Conservation (phyloP, 2,113 vertebrate species). For the Potamarius usumacintae region DNA sequence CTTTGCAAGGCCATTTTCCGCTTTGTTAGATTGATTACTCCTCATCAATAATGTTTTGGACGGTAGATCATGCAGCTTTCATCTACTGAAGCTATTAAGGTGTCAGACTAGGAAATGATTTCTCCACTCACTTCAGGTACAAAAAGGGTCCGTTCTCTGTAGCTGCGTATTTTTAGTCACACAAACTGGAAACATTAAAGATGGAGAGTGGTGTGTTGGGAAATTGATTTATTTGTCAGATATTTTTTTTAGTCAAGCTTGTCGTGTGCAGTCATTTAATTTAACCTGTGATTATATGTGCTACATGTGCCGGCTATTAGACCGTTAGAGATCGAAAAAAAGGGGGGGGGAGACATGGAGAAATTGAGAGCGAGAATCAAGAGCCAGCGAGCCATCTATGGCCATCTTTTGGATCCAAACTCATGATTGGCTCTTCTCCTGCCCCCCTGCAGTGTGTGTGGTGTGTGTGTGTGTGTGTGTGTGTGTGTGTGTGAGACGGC, state of each 20-base stretch:
- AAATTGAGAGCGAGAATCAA: neutral
- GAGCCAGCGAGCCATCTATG: constrained; percentile 72
- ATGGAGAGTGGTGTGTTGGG: constrained; percentile 37
- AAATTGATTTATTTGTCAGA: constrained; percentile 47
- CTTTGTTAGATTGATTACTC: constrained; percentile 52
- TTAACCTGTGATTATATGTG: neutral
- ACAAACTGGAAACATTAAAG: constrained; percentile 47
- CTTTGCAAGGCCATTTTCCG: constrained; percentile 37
- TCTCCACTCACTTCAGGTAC: constrained; percentile 38
- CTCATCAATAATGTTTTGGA: constrained; percentile 57
- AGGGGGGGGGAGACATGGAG: constrained; percentile 12
- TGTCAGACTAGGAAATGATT: constrained; percentile 50
- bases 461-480: constrained; percentile 8
- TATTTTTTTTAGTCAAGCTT: constrained; percentile 30
- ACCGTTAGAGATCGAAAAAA: constrained; percentile 12
- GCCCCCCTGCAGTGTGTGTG: constrained; percentile 31
- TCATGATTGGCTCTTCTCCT: constrained; percentile 66
- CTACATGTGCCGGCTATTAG: neutral
- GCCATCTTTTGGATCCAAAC: constrained; percentile 60
- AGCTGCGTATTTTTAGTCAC: constrained; percentile 49
- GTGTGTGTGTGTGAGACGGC: constrained; percentile 44
- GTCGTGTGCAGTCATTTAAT: constrained; percentile 10
- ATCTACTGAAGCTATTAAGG: constrained; percentile 53
- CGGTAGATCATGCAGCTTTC: constrained; percentile 48
- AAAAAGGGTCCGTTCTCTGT: constrained; percentile 38